Percentiles rank a stretch among this genome's conserved stretches.
phyloP scores from a whole-genome alignment of 2,113 vertebrate species.

The Corydoras sp. region DNA sequence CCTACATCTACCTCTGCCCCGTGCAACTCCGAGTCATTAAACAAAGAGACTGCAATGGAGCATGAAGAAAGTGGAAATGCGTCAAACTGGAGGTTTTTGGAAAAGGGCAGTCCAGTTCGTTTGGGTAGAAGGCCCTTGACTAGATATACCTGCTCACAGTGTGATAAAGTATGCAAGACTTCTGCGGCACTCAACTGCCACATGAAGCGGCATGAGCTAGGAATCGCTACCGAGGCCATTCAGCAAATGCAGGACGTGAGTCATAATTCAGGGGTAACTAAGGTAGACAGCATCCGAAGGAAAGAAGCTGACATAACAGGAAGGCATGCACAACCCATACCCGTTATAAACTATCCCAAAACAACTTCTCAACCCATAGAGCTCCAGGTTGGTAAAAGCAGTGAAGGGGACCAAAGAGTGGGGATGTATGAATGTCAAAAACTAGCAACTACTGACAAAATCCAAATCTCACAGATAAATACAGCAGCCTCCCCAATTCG shows the following conservation, averaged over 20 bases:
- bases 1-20: conserved; percentile 31
- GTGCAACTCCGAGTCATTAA: conserved; percentile 26
- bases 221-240: conserved; percentile 60
- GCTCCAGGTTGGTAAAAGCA: conserved; percentile 32
- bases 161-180: conserved; percentile 82
- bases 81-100: conserved; percentile 45
- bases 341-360: conserved; percentile 68
- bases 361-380: conserved; percentile 43
- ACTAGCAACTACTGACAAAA: conserved; percentile 40
- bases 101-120: conserved; percentile 53
- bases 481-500: conserved; percentile 40
- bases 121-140: conserved; percentile 70
- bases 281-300: conserved; percentile 37
- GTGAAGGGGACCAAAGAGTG: conserved; percentile 44
- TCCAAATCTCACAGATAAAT: conserved; percentile 30
- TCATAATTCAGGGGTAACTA: conserved; percentile 36
- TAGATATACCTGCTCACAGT: conserved; percentile 75
- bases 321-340: conserved; percentile 58
- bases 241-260: conserved; percentile 32
- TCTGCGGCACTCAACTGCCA: conserved; percentile 79
- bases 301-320: conserved; percentile 47
- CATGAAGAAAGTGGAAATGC: conserved; percentile 48
- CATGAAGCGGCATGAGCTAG: conserved; percentile 70
- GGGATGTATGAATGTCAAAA: conserved; percentile 42
- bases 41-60: conserved; percentile 39